A percentile compares a stretch with the other conserved stretches of the same genome.
These are phyloP conservation scores for Mnemiopsis leidyi DNA, from an alignment of 37 sponge, comb jelly and placozoan species.

Conservation along the genomic window DNA sequence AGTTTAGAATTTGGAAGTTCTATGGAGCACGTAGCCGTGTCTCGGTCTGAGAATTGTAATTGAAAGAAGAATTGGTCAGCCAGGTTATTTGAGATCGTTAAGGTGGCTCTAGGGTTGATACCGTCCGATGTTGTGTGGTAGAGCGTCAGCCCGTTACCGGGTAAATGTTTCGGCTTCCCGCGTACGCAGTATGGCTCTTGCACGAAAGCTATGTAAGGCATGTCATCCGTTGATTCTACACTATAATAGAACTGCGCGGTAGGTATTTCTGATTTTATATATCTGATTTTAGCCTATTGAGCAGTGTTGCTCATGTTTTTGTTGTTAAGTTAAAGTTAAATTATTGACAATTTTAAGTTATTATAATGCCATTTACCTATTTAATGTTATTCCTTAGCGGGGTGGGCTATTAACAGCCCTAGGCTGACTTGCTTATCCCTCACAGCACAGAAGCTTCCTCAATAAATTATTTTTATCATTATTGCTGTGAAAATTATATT, in stretches of 20 bases:
- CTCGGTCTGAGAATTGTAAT: conserved; percentile 12
- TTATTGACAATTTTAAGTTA: too few species aligned
- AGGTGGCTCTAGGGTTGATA: conserved; percentile 14
- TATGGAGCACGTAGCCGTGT: conserved; percentile 20
- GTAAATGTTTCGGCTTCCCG: background rate
- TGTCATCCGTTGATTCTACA: background rate
- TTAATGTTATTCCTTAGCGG: too few species aligned
- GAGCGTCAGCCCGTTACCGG: background rate
- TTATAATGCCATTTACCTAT: too few species aligned
- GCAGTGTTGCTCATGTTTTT: too few species aligned
- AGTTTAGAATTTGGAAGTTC: background rate
- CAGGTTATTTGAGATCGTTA: background rate
- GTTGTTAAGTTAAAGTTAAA: too few species aligned
- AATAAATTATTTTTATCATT: too few species aligned
- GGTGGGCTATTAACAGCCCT: too few species aligned
- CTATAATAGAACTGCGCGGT: conserved; percentile 2
- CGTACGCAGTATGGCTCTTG: conserved; percentile 23
- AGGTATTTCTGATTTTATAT: background rate
- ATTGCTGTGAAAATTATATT: too few species aligned
- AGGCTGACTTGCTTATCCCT: too few species aligned
- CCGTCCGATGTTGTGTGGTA: background rate
- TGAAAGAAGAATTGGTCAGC: conserved; percentile 30
- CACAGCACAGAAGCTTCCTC: too few species aligned
- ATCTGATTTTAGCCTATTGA: too few species aligned
- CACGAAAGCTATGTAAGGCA: background rate